Evolutionary conservation across 2,797 vertebrate species (phyloP), one percentile per base, ranked within the genome.

Genomic region (Platalea minor): DNA sequence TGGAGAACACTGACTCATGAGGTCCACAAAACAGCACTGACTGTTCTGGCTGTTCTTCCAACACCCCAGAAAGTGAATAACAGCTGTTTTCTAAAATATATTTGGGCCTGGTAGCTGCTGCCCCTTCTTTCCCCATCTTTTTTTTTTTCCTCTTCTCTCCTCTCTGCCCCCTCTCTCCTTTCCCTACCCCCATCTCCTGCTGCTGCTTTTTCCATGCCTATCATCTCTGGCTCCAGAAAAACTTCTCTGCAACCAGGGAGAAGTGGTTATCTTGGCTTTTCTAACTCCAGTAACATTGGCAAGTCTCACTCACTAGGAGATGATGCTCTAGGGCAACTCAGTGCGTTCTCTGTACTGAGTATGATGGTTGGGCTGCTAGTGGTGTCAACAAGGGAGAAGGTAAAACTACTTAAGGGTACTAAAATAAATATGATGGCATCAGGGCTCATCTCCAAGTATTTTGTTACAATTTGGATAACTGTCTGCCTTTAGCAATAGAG

Each of bases 1-100:
- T 5, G 39, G 43, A 85, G 63, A 76, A 15, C 31, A 43, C 78
- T 96, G 94, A 95, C 85, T 94, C 91, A 85, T 57, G 74, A 93
- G 23, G 45, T 89, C 56, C 35, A 31, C 69, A 84, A 84, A 94
- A 69, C 20, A 91, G 63, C 70, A 63, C 43, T 90, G 73, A 50
- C 54, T 95, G 85, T 87, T 85, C 83, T 85, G 24, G 20, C 84
- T 82, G 17, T 73, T 80, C 37, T 89, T 87, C 56, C 78, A 91
- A 19, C 33, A 81, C 21, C 65, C 24, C 7, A 65, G 75, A 87
- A 72, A 75, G 63, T 59, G 33, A 85, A 80, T 29, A 87, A 74
- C 67, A 68, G 35, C 41, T 88, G 46, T 8, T 78, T 85, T 80
- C 20, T 60, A 69, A 75, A 85, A 83, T 74, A 5, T 5, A 5